Conservation (phyloP, 2,797 vertebrate genomes). For the Pygocentrus nattereri region DNA sequence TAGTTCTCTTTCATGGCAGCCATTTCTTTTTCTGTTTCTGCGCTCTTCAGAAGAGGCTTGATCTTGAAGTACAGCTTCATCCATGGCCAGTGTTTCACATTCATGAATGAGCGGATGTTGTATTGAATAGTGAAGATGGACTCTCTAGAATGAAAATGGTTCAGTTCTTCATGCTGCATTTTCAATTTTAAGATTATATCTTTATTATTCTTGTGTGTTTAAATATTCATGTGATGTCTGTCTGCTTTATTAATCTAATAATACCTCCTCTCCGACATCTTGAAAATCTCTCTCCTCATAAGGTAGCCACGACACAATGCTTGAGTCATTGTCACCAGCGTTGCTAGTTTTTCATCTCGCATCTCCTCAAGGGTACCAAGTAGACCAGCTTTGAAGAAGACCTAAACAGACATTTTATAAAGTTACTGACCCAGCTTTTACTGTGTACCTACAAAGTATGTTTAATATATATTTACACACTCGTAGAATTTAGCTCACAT, state of each 20-base stretch:
- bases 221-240: too few species aligned
- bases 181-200: too few species aligned
- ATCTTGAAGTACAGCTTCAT: constrained; percentile 96
- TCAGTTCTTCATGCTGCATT: background rate
- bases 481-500: background rate
- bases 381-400: constrained; percentile 88
- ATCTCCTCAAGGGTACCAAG: constrained; percentile 63
- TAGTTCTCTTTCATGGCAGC: constrained; percentile 78
- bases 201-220: too few species aligned
- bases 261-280: constrained; percentile 74
- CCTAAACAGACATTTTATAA: too few species aligned
- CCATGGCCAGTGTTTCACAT: constrained; percentile 95
- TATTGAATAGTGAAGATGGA: constrained; percentile 84
- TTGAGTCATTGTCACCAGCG: constrained; percentile 71
- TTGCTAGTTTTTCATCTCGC: constrained; percentile 83
- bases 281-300: constrained; percentile 82
- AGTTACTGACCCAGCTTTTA: too few species aligned
- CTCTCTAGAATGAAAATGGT: constrained; percentile 66
- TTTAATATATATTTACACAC: too few species aligned
- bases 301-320: constrained; percentile 74
- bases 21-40: constrained; percentile 92
- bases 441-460: too few species aligned
- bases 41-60: constrained; percentile 90
- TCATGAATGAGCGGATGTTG: constrained; percentile 91
- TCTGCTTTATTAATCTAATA: background rate